phyloP scores from a whole-genome alignment of 2,888 invertebrate genomes.

The Polyploca ridens region DNA sequence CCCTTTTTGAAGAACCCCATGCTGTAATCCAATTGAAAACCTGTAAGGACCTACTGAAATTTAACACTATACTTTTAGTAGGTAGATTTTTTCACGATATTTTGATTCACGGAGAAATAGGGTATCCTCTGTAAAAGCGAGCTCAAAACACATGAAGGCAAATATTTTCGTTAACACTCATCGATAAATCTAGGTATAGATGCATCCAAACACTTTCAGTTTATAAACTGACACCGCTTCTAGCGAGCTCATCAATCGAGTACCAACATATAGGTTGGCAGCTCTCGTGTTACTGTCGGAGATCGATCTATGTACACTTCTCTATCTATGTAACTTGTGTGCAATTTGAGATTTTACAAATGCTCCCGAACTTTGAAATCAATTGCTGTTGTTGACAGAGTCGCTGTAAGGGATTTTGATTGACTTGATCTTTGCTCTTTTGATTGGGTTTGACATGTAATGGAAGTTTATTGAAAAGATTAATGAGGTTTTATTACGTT shows the following conservation, averaged over 20 bases:
- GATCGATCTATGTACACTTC: background rate
- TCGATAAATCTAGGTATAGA: background rate
- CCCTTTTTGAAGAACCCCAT: no score
- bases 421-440: background rate
- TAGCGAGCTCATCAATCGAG: slow-evolving; percentile 1
- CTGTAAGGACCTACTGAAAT: no score
- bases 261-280: background rate
- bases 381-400: background rate
- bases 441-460: background rate
- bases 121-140: no score
- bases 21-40: no score
- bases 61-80: no score
- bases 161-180: background rate
- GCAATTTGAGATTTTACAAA: slow-evolving; percentile 2
- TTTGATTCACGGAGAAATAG: no score
- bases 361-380: background rate
- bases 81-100: no score
- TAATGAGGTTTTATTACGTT: no score
- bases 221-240: slow-evolving; percentile 3
- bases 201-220: slow-evolving; percentile 1
- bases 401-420: background rate
- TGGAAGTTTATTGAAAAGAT: no score
- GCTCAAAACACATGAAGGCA: background rate
- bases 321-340: background rate
- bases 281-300: background rate